A percentile compares a stretch with the other conserved stretches of the same genome.
Evolutionary conservation across 2,113 vertebrate species (phyloP).

Genomic region (Jaculus jaculus): DNA sequence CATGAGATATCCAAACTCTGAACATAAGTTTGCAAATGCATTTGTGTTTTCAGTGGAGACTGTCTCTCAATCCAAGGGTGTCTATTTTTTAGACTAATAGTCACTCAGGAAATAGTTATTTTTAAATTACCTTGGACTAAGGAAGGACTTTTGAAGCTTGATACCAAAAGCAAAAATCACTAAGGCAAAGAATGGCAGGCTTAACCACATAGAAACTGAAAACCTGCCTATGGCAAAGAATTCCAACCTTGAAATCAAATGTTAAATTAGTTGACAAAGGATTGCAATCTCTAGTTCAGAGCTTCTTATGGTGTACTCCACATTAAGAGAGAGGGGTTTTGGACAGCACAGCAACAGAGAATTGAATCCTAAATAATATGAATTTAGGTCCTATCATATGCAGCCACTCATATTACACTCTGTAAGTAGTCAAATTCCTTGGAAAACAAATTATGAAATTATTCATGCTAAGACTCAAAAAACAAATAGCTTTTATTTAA

Average conservation of each 20-base stretch:
- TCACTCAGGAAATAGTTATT: conserved; percentile 64
- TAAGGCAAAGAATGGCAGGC: conserved; percentile 69
- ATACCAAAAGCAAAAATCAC: conserved; percentile 69
- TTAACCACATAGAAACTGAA: conserved; percentile 71
- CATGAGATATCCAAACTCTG: conserved; percentile 30
- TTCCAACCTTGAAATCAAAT: conserved; percentile 66
- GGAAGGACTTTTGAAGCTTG: conserved; percentile 54
- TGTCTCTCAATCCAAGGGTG: conserved; percentile 56
- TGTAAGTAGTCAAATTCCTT: not conserved
- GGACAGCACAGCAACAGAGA: not conserved
- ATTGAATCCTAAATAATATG: conserved; percentile 30
- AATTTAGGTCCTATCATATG: not conserved
- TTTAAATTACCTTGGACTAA: conserved; percentile 64
- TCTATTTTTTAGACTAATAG: conserved; percentile 66
- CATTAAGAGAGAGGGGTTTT: conserved; percentile 39
- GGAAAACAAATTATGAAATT: conserved; percentile 46
- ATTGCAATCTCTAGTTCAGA: conserved; percentile 52
- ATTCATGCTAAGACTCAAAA: conserved; percentile 17
- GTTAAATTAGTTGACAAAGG: conserved; percentile 72
- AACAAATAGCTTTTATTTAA: conserved; percentile 4
- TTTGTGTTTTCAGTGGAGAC: conserved; percentile 59
- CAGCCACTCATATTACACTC: not conserved
- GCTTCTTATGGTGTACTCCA: conserved; percentile 61
- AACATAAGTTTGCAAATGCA: conserved; percentile 53
- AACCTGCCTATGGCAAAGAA: conserved; percentile 54